Conservation (phyloP, 2,797 vertebrate genomes). For the Numenius phaeopus region DNA sequence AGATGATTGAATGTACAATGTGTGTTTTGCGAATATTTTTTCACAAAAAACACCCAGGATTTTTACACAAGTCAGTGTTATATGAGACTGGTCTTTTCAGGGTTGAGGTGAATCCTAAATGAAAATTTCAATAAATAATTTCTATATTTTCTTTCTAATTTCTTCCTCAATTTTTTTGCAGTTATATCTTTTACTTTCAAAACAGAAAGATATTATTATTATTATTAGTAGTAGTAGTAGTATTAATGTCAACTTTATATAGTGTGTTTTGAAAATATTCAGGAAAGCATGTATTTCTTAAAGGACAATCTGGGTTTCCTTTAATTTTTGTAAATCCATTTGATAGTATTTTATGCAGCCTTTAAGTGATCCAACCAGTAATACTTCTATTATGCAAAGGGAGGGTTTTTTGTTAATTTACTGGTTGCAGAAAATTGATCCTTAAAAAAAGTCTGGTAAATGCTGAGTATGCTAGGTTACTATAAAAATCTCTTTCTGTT, state of each 20-base stretch:
- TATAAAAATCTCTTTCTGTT: not conserved
- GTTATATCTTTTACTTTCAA: not conserved
- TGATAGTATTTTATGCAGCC: not conserved
- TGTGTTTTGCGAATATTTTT: not conserved
- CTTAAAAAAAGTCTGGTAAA: not conserved
- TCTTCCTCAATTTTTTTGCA: not conserved
- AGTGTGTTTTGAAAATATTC: not conserved
- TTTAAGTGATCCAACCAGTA: not conserved
- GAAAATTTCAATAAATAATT: not conserved
- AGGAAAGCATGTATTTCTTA: not conserved
- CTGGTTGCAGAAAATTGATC: not conserved
- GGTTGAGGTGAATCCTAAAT: not conserved
- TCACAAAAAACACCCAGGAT: not conserved
- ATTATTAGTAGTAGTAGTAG: no score
- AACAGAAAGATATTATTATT: not conserved
- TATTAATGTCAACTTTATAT: not conserved
- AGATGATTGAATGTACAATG: slow-evolving; percentile 21
- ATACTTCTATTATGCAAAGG: not conserved
- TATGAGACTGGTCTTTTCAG: not conserved
- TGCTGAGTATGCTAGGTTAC: not conserved
- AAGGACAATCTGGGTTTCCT: not conserved
- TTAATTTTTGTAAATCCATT: not conserved
- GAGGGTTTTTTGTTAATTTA: not conserved
- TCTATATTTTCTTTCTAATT: not conserved
- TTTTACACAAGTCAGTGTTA: slow-evolving; percentile 9